Conservation (phyloP, 2,797 vertebrate species). For the Micropoecilia bifurca region DNA sequence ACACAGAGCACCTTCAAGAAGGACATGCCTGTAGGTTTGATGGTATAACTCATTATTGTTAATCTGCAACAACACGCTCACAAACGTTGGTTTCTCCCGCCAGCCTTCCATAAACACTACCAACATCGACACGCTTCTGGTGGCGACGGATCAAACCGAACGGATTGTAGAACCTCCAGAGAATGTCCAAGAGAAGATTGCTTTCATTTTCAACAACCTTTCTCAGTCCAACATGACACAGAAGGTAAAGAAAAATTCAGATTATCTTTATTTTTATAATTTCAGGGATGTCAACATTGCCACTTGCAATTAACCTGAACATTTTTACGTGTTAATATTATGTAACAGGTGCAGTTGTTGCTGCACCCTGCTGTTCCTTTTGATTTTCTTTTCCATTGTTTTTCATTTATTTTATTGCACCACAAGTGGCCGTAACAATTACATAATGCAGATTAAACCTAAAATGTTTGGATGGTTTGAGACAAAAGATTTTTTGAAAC, state of each 20-base stretch:
- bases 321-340: too few relatives aligned
- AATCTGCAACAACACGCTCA: neutral
- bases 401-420: too few relatives aligned
- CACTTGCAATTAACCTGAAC: too few relatives aligned
- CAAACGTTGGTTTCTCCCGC: slow-evolving; percentile 6
- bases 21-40: slow-evolving; percentile 92
- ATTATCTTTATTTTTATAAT: too few relatives aligned
- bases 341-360: too few relatives aligned
- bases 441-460: too few relatives aligned
- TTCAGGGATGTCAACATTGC: too few relatives aligned
- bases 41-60: neutral
- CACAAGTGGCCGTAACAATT: too few relatives aligned
- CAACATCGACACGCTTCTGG: slow-evolving; percentile 97
- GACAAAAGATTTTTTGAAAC: too few relatives aligned
- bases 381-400: too few relatives aligned
- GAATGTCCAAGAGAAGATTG: slow-evolving; percentile 98
- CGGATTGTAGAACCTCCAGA: slow-evolving; percentile 98
- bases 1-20: slow-evolving; percentile 97
- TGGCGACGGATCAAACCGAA: slow-evolving; percentile 98
- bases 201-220: slow-evolving; percentile 99
- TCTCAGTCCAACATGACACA: slow-evolving; percentile 99
- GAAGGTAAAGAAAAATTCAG: slow-evolving; percentile 82
- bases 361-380: too few relatives aligned
- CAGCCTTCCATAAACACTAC: slow-evolving; percentile 99
- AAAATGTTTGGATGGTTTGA: too few relatives aligned